Conservation (phyloP, 2,797 vertebrate genomes). For the Malacoctenus gilli region DNA sequence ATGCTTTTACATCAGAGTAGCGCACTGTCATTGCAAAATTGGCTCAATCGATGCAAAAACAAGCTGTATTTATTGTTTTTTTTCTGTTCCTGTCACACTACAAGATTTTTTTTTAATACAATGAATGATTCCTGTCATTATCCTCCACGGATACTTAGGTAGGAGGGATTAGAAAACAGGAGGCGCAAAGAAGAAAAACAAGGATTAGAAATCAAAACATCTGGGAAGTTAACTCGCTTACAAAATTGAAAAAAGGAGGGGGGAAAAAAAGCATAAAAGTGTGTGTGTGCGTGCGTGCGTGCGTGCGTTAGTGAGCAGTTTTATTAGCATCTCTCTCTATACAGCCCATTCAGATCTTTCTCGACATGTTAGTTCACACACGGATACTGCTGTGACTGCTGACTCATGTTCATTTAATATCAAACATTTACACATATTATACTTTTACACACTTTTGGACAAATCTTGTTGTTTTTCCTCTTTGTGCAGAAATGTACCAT, state of each 20-base stretch:
- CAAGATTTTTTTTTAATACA: conserved; percentile 18
- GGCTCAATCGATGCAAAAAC: background rate
- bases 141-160: conserved; percentile 24
- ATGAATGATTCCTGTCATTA: conserved; percentile 23
- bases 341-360: no score
- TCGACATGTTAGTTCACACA: background rate
- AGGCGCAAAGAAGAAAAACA: conserved; percentile 33
- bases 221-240: conserved; percentile 48
- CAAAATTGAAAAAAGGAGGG: conserved; percentile 16
- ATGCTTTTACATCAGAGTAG: no score
- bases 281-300: background rate
- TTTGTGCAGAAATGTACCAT: no score
- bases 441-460: no score
- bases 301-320: background rate
- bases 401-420: no score
- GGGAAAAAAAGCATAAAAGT: background rate
- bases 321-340: no score
- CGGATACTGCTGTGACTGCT: no score
- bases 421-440: no score
- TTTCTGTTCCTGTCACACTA: background rate
- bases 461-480: no score
- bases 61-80: background rate
- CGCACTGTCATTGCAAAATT: no score
- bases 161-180: conserved; percentile 58
- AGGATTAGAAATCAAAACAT: conserved; percentile 63